Conservation (phyloP, 2,888 invertebrate species). For the Nowickia ferox region DNA sequence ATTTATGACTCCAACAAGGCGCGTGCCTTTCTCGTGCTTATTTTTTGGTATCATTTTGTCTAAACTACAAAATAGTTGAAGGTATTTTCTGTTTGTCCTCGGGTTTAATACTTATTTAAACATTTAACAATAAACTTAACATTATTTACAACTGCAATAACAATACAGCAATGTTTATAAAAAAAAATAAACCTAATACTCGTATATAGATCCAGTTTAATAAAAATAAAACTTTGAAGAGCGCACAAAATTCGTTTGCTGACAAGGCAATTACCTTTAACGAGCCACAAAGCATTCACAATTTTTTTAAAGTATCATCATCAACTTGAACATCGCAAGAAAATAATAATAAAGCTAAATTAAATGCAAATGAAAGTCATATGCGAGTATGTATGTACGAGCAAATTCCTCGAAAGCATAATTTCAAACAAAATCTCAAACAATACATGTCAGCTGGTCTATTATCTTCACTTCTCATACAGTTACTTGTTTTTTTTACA, state of each 20-base stretch:
- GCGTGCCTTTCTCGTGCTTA: constrained; percentile 81
- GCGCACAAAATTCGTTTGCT: constrained; percentile 71
- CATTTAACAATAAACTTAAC: neutral
- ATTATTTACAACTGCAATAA: neutral
- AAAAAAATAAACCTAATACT: no score
- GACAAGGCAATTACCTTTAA: constrained; percentile 65
- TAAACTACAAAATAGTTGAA: constrained; percentile 36
- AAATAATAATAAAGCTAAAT: constrained; percentile 75
- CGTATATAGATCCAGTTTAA: no score
- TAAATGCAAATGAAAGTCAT: constrained; percentile 81
- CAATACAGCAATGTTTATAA: neutral
- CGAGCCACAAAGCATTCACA: constrained; percentile 72
- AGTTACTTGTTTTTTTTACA: constrained; percentile 25
- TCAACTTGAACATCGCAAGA: constrained; percentile 59
- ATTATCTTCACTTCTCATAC: constrained; percentile 39
- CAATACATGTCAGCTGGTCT: constrained; percentile 47
- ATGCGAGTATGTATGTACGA: constrained; percentile 47
- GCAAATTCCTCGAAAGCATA: constrained; percentile 80
- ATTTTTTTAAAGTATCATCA: constrained; percentile 15
- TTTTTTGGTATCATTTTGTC: constrained; percentile 57
- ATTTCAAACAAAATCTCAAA: constrained; percentile 72
- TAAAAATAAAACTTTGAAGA: constrained; percentile 7
- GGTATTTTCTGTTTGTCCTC: constrained; percentile 8
- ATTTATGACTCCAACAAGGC: constrained; percentile 75
- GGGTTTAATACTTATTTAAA: neutral